These are phyloP conservation scores for Hypothenemus hampei DNA, from an alignment of 1,140 invertebrate species.

Conservation along the genomic window DNA sequence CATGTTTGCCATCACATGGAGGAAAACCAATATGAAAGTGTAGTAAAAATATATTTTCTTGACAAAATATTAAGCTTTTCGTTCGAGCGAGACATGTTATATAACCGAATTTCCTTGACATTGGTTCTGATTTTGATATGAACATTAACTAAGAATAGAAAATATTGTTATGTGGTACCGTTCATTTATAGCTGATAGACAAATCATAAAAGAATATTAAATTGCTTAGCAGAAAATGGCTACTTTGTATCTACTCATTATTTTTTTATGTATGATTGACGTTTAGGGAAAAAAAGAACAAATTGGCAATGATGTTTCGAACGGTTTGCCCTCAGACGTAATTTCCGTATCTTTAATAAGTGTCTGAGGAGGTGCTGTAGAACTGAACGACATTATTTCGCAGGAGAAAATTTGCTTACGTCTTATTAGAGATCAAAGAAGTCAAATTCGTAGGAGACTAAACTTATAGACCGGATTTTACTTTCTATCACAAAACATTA, in stretches of 20 bases:
- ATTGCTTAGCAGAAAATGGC: background rate
- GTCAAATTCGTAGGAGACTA: too few species aligned
- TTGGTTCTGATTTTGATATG: background rate
- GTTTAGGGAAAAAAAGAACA: too few species aligned
- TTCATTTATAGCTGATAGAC: background rate
- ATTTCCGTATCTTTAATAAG: background rate
- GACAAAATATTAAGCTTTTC: background rate
- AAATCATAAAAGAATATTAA: background rate
- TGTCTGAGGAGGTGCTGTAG: too few species aligned
- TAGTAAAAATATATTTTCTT: background rate
- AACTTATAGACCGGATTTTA: too few species aligned
- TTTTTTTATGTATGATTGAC: too few species aligned
- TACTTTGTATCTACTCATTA: too few species aligned
- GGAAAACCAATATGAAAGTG: background rate
- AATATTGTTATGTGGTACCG: background rate
- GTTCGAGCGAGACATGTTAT: background rate
- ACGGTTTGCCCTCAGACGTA: background rate
- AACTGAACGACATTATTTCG: too few species aligned
- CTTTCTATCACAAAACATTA: too few species aligned
- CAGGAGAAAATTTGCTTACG: too few species aligned
- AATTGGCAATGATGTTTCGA: too few species aligned
- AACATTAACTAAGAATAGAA: background rate
- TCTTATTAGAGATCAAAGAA: too few species aligned
- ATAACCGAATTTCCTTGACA: background rate
- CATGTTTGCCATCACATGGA: background rate